phyloP scores from a whole-genome alignment of 1,140 invertebrate genomes.

The Copidosoma floridanum region DNA sequence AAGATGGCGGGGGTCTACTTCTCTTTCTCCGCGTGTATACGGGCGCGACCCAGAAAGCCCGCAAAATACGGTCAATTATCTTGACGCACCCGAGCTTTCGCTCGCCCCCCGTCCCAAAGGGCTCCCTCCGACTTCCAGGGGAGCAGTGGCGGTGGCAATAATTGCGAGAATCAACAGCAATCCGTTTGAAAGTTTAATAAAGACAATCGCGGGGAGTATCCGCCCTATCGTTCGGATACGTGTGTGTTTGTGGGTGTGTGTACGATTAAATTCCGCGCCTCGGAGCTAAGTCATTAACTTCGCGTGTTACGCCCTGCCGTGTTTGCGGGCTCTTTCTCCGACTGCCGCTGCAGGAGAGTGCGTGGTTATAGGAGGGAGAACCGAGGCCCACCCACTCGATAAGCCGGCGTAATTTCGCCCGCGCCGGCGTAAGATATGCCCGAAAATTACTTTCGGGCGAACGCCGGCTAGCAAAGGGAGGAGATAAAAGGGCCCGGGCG shows the following conservation, averaged over 20 bases:
- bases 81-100: not conserved
- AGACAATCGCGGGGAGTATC: conserved; percentile 15
- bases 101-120: too few relatives aligned
- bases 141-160: not conserved
- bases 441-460: conserved; percentile 31
- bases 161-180: conserved; percentile 23
- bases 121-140: not conserved
- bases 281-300: conserved; percentile 28
- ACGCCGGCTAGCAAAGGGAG: conserved; percentile 9
- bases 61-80: conserved; percentile 11
- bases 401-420: conserved; percentile 32
- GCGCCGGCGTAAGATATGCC: conserved; percentile 29
- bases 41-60: not conserved
- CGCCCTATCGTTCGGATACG: too few relatives aligned
- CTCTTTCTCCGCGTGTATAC: not conserved
- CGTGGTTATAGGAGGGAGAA: not conserved
- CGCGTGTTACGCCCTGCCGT: conserved; percentile 25
- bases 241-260: not conserved
- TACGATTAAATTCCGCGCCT: conserved; percentile 26
- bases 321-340: not conserved
- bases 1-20: too few relatives aligned
- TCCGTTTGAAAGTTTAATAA: conserved; percentile 21
- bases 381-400: conserved; percentile 29
- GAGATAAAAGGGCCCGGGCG: not conserved
- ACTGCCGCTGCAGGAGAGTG: too few relatives aligned